Base-by-base conservation (phyloP, 2,797 vertebrate species). In the Staurois parvus region DNA sequence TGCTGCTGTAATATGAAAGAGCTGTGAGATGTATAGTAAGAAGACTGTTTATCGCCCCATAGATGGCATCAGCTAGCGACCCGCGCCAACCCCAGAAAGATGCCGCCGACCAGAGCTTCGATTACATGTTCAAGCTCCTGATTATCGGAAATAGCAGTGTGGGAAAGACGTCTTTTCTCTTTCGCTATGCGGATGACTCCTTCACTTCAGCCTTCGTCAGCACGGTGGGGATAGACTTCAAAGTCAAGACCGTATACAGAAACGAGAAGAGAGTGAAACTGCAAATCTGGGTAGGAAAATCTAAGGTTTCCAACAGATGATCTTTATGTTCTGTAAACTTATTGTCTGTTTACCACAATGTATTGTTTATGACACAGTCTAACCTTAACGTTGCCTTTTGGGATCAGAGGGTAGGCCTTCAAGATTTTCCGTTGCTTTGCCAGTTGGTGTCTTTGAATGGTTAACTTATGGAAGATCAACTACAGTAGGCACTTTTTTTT, bases 201-300 rank as follows among this genome's bases (percentile, higher is more conserved):
- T 98, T 98, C 92, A 97, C 96, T 0, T 96, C 97, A 0, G 97
- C 97, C 21, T 98, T 98, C 0, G 96, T 98, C 90, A 97, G 96
- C 93, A 98, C 97, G 0, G 97, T 98, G 87, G 97, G 97, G 89
- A 98, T 98, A 9, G 97, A 98, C 92, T 98, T 98, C 90, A 98
- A 98, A 90, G 96, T 98, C 87, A 98, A 98, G 91, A 98, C 96
- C 0, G 95, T 98, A 88, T 96, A 96, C 89, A 93, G 97, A 62
- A 96, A 96, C 0, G 94, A 97, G 90, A 98, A 97, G 91, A 92
- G 96, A 87, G 95, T 98, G 89, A 98, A 98, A 87, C 95, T 98
- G 19, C 97, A 98, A 94, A 98, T 98, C 86, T 98, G 97, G 97
- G 95, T 96, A 90, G 91, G 96, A 9, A 42, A 40, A 34, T 2